Percentiles rank a stretch among this genome's conserved stretches.
Evolutionary conservation across 2,797 vertebrate genomes (phyloP).

Genomic region (Lacerta agilis): DNA sequence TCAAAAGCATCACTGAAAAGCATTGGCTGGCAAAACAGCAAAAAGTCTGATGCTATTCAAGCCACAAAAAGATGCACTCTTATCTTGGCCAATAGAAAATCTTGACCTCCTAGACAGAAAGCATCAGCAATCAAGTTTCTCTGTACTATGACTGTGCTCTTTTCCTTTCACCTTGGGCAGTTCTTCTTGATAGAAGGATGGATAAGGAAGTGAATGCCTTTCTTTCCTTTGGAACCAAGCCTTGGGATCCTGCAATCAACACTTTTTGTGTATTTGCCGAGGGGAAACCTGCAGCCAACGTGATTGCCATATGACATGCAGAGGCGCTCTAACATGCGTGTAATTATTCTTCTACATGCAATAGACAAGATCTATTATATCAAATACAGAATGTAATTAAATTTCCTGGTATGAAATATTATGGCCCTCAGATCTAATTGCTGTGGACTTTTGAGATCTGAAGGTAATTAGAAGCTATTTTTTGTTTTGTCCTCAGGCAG

Average conservation of each 20-base stretch:
- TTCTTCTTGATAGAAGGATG: neutral
- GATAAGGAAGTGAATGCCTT: neutral
- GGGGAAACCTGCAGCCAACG: neutral
- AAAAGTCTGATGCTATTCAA: slow-evolving; percentile 24
- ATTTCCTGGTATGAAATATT: accelerated
- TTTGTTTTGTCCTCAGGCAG: slow-evolving; percentile 15
- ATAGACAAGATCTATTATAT: slow-evolving; percentile 4
- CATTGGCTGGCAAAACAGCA: slow-evolving; percentile 37
- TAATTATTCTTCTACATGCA: accelerated
- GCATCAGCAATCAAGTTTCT: neutral
- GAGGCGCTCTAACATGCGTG: neutral
- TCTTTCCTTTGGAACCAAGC: neutral
- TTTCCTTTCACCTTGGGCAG: neutral
- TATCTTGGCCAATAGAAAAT: neutral
- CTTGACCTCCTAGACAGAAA: neutral
- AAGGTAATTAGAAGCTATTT: slow-evolving; percentile 25
- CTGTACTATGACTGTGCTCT: neutral
- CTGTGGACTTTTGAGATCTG: neutral
- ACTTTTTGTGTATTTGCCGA: neutral
- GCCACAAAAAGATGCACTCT: slow-evolving; percentile 11
- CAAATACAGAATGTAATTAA: neutral
- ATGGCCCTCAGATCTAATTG: neutral
- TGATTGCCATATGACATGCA: neutral
- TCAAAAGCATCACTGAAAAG: slow-evolving; percentile 32
- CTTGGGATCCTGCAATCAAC: too few species aligned